A percentile compares a stretch with the other conserved stretches of the same genome.
phyloP scores from a whole-genome alignment of 2,113 vertebrate genomes.

The Tylochromis polylepis region DNA sequence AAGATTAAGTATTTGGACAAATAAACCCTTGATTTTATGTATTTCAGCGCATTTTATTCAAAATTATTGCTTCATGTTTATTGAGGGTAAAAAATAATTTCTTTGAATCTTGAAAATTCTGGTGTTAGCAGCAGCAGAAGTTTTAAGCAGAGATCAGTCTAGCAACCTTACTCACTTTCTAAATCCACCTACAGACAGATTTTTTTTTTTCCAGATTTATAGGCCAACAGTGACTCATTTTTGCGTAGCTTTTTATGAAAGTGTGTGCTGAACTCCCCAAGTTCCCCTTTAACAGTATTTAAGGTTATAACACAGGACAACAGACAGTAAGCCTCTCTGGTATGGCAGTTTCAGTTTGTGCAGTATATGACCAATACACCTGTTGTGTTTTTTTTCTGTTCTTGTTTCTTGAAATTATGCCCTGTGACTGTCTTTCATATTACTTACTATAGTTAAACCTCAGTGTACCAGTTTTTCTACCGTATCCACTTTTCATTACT shows the following conservation, averaged over 20 bases:
- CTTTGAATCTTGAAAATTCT: background rate
- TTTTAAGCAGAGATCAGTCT: background rate
- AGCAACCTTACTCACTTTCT: background rate
- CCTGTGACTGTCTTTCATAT: background rate
- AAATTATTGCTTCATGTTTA: background rate
- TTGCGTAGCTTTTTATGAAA: background rate
- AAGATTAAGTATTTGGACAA: background rate
- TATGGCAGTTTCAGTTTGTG: background rate
- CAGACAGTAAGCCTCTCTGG: background rate
- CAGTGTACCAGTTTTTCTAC: background rate
- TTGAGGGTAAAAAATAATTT: background rate
- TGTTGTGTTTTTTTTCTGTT: background rate
- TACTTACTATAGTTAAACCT: background rate
- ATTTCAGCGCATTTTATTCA: background rate
- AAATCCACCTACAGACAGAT: background rate
- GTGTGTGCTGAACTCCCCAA: background rate
- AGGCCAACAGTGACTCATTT: background rate
- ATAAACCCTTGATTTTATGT: background rate
- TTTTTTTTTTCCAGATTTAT: background rate
- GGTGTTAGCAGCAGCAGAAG: background rate
- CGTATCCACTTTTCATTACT: background rate
- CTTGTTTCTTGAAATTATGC: background rate
- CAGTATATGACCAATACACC: background rate
- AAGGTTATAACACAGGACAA: background rate
- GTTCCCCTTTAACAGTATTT: background rate